Percentiles rank a stretch among this genome's conserved stretches.
Conservation (phyloP, 1,140 invertebrate genomes). For the Agraylea sexmaculata region DNA sequence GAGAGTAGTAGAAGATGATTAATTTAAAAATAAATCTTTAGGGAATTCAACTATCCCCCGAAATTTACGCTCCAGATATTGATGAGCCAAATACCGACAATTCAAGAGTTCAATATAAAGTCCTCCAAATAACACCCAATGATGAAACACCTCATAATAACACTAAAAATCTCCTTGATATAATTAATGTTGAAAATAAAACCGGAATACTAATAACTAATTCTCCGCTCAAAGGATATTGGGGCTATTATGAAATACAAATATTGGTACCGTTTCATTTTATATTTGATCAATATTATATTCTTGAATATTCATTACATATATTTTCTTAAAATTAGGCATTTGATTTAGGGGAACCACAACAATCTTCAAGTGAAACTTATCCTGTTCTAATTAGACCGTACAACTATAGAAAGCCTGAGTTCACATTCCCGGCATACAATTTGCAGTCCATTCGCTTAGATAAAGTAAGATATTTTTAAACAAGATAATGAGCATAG, state of each 20-base stretch:
- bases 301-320: background rate
- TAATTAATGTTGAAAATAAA: conserved; percentile 27
- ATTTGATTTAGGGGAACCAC: conserved; percentile 21
- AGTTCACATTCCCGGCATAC: conserved; percentile 12
- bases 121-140: conserved; percentile 24
- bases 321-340: conserved; percentile 21
- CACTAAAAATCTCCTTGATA: conserved; percentile 30
- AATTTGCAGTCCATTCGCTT: conserved; percentile 6
- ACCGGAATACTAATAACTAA: conserved; percentile 31
- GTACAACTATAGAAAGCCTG: conserved; percentile 23
- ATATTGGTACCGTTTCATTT: conserved; percentile 29
- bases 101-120: conserved; percentile 34
- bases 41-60: conserved; percentile 23
- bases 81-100: conserved; percentile 40
- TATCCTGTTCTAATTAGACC: conserved; percentile 23
- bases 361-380: conserved; percentile 19
- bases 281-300: background rate
- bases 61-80: conserved; percentile 35
- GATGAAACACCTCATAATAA: conserved; percentile 21
- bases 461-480: conserved; percentile 6
- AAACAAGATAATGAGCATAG: background rate
- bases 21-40: conserved; percentile 16
- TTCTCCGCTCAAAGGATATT: conserved; percentile 34
- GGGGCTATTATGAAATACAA: conserved; percentile 37
- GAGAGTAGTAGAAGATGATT: background rate